phyloP scores from a whole-genome alignment of 2,113 vertebrate genomes.

The Artemisiospiza belli region DNA sequence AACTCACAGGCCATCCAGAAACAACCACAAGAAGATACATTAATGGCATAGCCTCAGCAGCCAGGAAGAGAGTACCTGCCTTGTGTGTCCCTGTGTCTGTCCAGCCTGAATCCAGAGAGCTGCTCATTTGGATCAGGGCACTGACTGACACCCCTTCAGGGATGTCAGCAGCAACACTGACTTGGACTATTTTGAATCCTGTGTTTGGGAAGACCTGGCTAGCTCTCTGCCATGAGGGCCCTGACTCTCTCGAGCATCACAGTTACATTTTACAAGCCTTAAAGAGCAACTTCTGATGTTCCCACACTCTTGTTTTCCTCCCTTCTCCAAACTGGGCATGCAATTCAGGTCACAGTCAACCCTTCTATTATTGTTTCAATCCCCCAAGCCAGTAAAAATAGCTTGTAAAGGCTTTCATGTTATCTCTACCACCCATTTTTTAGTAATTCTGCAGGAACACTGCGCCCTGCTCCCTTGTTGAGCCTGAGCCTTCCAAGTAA shows the following conservation, averaged over 20 bases:
- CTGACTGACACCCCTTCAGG: background rate
- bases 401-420: constrained; percentile 24
- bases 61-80: rapidly evolving
- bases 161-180: background rate
- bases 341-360: constrained; percentile 14
- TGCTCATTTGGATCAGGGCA: background rate
- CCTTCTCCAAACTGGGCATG: background rate
- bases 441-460: background rate
- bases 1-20: background rate
- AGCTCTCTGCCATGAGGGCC: background rate
- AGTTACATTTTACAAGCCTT: background rate
- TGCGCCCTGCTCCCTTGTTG: background rate
- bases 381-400: constrained; percentile 41
- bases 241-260: background rate
- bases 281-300: background rate
- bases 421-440: background rate
- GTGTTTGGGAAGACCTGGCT: background rate
- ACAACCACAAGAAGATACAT: background rate
- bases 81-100: background rate
- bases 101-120: background rate
- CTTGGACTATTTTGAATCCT: background rate
- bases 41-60: background rate
- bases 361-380: constrained; percentile 28
- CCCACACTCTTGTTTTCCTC: background rate
- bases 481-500: background rate